Percentiles rank a stretch among this genome's conserved stretches.
These are phyloP conservation scores for Conomelus anceps DNA, from an alignment of 2,888 invertebrate species.

Conservation along the genomic window DNA sequence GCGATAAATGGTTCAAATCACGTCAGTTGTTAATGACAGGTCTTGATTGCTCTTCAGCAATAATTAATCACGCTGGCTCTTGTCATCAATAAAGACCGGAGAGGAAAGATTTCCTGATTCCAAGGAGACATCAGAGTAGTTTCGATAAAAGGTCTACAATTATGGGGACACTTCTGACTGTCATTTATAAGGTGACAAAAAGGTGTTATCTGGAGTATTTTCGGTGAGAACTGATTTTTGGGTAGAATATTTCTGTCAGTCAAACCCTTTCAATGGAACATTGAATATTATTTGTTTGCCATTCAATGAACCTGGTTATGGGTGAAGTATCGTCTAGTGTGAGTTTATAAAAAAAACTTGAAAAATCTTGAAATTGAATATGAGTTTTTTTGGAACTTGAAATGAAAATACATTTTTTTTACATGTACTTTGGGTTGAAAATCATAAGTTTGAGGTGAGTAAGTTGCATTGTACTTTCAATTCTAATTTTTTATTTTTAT, in stretches of 20 bases:
- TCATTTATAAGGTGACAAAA: neutral
- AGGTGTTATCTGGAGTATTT: neutral
- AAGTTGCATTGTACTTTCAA: too few species aligned
- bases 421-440: too few species aligned
- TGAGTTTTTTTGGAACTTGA: too few species aligned
- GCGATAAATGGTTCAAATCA: neutral
- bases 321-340: neutral
- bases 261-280: neutral
- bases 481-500: too few species aligned
- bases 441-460: too few species aligned
- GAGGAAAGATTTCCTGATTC: neutral
- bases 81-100: too few species aligned
- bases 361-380: too few species aligned
- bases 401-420: too few species aligned
- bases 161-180: neutral
- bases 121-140: neutral
- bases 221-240: neutral
- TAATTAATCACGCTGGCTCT: too few species aligned
- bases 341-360: neutral
- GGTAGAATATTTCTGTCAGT: neutral
- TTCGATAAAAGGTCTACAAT: neutral
- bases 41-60: neutral
- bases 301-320: neutral
- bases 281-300: neutral
- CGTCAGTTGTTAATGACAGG: neutral